phyloP scores from a whole-genome alignment of 2,113 vertebrate genomes.

The Phaethon lepturus region DNA sequence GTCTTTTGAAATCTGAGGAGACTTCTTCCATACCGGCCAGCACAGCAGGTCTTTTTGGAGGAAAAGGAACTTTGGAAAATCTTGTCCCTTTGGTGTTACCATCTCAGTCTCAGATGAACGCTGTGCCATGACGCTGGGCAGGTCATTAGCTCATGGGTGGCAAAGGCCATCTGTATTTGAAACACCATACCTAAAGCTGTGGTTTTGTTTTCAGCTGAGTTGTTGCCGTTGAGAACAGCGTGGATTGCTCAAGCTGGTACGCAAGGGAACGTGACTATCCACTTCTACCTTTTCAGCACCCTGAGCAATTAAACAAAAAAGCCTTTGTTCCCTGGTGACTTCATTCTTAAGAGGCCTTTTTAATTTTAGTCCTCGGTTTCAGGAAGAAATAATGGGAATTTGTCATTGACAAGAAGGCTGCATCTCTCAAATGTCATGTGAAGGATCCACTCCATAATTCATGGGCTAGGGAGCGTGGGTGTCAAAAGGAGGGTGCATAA shows the following conservation, averaged over 20 bases:
- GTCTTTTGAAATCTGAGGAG: neutral
- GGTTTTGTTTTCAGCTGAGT: neutral
- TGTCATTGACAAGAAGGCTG: conserved; percentile 28
- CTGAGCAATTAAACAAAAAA: conserved; percentile 24
- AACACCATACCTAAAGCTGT: neutral
- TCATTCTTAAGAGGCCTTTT: conserved; percentile 47
- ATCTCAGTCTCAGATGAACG: neutral
- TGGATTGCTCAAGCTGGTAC: neutral
- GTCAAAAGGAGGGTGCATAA: neutral
- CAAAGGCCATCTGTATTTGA: neutral
- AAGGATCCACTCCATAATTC: conserved; percentile 57
- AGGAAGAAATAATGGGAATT: conserved; percentile 23
- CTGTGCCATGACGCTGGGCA: neutral
- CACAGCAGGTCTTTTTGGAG: neutral
- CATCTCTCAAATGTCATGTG: conserved; percentile 20
- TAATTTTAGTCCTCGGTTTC: conserved; percentile 50
- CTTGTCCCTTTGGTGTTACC: rapidly evolving
- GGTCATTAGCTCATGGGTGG: neutral
- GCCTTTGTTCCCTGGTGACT: conserved; percentile 34
- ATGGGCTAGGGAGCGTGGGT: conserved; percentile 28
- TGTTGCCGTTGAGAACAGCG: neutral
- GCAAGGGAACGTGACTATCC: neutral
- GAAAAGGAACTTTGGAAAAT: neutral
- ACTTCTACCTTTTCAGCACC: neutral
- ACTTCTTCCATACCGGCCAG: neutral